Base-by-base conservation (phyloP, 2,888 invertebrate species). In the Napeogenes sylphis region DNA sequence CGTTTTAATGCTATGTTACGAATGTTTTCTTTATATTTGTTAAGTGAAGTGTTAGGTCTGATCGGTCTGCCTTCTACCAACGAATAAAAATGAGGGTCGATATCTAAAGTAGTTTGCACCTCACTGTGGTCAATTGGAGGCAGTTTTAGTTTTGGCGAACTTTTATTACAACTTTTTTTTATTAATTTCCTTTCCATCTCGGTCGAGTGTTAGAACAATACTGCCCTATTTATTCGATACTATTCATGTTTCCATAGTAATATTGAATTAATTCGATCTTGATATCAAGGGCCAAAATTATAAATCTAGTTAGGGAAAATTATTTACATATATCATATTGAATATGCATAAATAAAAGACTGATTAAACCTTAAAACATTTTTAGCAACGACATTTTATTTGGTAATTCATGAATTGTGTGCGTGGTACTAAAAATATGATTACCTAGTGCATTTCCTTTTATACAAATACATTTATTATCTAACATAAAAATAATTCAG, bases 31-130 rank as follows among this genome's bases (percentile, higher is more conserved):
- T 93, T 88, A 72, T 94, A 94, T 57, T 89, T 83, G 47, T 84
- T 77, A 58, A 92, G 82, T 21, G 92, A 92, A 56, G 91, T 88
- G 66, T 90, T 91, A 45, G 92, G 90, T 60, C 87, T 84, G 46
- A 93, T 91, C 3, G 93, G 92, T 61, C 93, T 86, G 56, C 93
- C 93, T 75, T 91, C 91, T 0, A 94, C 85, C 70, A 92, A 83
- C 2, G 91, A 87, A 74, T 92, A 94, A 76, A 91, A 94, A n/a
- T 92, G 85, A 0, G 93, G 92, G 76, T 94, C 94, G 0, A 94
- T 82, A 71, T 94, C 93, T 35, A 92, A 78, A 63, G 93, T 91
- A 4, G 93, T 92, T 74, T 91, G 91, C 3, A 84, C 66, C 53
- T 81, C 69, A 61, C 70, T 70, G 42, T 77, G 70, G 10, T 85